Conservation (phyloP, 2,797 vertebrate species). For the Antennarius maculatus region DNA sequence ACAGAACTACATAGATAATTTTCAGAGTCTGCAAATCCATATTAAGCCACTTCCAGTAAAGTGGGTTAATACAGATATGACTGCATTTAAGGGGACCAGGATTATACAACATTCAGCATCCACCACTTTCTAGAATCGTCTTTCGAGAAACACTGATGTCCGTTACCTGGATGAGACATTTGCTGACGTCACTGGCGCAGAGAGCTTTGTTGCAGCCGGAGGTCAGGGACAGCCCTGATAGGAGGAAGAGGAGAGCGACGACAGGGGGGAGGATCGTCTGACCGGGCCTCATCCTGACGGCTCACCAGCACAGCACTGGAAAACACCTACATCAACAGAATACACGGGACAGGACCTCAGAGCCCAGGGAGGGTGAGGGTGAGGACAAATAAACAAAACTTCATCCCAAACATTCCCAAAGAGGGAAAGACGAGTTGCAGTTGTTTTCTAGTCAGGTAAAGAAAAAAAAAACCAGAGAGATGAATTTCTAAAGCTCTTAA, state of each 20-base stretch:
- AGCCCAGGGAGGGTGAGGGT: background rate
- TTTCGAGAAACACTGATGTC: accelerated
- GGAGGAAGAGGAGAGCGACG: constrained; percentile 79
- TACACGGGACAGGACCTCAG: constrained; percentile 20
- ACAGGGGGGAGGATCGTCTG: constrained; percentile 70
- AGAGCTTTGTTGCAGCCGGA: constrained; percentile 95
- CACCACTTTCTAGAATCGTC: background rate
- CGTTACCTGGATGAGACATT: constrained; percentile 95
- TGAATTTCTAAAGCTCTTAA: too few species aligned
- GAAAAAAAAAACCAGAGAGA: too few species aligned
- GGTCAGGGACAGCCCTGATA: constrained; percentile 82
- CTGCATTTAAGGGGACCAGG: too few species aligned
- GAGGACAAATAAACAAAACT: constrained; percentile 40
- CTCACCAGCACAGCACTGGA: constrained; percentile 68
- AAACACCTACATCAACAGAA: constrained; percentile 65
- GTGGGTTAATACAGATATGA: background rate
- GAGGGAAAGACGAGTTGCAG: constrained; percentile 1
- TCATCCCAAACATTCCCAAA: constrained; percentile 21
- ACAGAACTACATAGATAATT: background rate
- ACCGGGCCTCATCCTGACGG: constrained; percentile 87
- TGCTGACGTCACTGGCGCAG: constrained; percentile 98
- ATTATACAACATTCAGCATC: background rate
- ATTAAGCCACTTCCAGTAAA: too few species aligned
- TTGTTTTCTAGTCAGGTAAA: too few species aligned
- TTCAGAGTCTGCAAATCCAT: background rate